Evolutionary conservation across 2,797 vertebrate species (phyloP).

Genomic region (Dendrocincla fuliginosa): DNA sequence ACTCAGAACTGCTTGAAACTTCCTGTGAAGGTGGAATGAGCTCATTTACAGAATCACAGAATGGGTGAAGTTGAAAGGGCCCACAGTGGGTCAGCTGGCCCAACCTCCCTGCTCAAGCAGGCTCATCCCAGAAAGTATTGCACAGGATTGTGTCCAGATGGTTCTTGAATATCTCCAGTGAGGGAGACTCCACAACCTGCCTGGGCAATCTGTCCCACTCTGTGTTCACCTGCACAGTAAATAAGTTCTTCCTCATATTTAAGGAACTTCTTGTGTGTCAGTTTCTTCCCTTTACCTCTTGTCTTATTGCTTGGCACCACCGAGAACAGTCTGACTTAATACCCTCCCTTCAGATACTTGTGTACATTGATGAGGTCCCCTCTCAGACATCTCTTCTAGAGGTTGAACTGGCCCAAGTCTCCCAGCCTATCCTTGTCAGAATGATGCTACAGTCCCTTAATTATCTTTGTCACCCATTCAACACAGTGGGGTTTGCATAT

Average conservation of each 20-base stretch:
- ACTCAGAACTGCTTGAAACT: neutral
- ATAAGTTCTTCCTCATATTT: neutral
- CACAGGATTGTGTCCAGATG: no score
- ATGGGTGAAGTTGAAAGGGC: neutral
- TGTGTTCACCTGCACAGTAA: neutral
- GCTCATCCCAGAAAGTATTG: neutral
- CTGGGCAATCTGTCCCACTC: neutral
- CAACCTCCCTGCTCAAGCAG: neutral
- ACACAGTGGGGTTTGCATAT: fast-evolving
- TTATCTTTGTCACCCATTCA: neutral
- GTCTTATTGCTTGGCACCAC: neutral
- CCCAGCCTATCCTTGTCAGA: neutral
- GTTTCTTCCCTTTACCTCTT: neutral
- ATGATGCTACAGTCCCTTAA: neutral
- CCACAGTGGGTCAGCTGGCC: neutral
- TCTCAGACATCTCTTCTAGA: neutral
- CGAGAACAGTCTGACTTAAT: neutral
- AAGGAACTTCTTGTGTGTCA: neutral
- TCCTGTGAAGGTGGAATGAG: neutral
- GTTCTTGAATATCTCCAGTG: neutral
- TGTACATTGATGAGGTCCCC: neutral
- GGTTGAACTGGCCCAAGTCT: neutral
- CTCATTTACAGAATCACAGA: neutral
- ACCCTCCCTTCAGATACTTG: neutral
- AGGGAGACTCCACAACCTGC: neutral